A percentile compares a stretch with the other conserved stretches of the same genome.
Evolutionary conservation across 2,888 invertebrate genomes (phyloP).

Genomic region (Ormia ochracea): DNA sequence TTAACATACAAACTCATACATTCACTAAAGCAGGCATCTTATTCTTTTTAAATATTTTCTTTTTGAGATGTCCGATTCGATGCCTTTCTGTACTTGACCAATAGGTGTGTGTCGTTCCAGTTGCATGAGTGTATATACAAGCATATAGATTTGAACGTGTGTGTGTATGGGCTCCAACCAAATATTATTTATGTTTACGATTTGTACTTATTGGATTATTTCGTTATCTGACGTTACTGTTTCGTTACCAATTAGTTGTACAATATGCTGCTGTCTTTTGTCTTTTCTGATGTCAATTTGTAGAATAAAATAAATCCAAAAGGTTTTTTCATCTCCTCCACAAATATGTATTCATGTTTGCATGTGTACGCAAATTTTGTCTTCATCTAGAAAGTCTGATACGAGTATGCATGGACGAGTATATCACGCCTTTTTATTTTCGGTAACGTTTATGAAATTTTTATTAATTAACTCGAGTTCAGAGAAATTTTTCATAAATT

Average conservation of each 20-base stretch:
- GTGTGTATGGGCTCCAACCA: conserved; percentile 54
- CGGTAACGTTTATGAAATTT: conserved; percentile 68
- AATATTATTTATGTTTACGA: conserved; percentile 75
- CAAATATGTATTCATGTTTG: no score
- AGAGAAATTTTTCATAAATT: conserved; percentile 38
- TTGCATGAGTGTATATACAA: conserved; percentile 63
- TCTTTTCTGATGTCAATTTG: conserved; percentile 42
- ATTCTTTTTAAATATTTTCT: conserved; percentile 13
- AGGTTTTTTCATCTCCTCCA: not conserved
- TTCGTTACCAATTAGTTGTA: not conserved
- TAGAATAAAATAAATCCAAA: not conserved
- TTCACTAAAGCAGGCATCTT: conserved; percentile 30
- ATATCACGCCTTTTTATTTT: conserved; percentile 74
- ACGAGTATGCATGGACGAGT: no score
- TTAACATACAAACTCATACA: conserved; percentile 50
- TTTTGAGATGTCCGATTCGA: conserved; percentile 30
- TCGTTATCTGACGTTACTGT: conserved; percentile 67
- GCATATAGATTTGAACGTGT: no score
- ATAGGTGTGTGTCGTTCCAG: not conserved
- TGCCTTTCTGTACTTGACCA: not conserved
- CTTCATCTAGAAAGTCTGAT: conserved; percentile 65
- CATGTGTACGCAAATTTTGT: conserved; percentile 70
- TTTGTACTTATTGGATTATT: conserved; percentile 64
- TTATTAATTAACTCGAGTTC: not conserved
- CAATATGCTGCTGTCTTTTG: not conserved